Evolutionary conservation across 2,113 vertebrate genomes (phyloP).

Genomic region (Bungarus multicinctus): DNA sequence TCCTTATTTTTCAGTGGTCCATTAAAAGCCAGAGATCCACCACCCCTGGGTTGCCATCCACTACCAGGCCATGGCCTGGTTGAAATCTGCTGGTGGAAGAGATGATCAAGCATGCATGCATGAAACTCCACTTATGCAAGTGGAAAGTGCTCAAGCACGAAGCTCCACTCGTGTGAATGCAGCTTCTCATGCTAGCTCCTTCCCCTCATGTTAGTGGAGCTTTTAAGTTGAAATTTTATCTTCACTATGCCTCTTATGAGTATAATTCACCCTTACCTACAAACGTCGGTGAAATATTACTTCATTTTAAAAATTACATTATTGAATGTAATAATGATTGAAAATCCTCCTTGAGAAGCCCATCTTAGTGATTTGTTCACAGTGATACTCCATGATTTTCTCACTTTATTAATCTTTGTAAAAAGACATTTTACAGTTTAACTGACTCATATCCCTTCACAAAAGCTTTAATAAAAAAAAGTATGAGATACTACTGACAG

Average conservation of each 20-base stretch:
- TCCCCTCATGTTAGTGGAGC: not conserved
- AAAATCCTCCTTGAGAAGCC: not conserved
- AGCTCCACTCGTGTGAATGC: not conserved
- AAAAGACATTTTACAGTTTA: not conserved
- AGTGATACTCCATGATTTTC: not conserved
- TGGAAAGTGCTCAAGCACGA: not conserved
- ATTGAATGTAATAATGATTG: not conserved
- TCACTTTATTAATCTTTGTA: not conserved
- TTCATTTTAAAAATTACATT: not conserved
- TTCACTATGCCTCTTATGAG: not conserved
- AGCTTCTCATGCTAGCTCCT: not conserved
- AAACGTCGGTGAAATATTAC: not conserved
- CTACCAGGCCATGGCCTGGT: not conserved
- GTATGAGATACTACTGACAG: not conserved
- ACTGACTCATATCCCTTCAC: not conserved
- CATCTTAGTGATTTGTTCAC: not conserved
- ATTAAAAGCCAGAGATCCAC: not conserved
- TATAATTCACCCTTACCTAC: not conserved
- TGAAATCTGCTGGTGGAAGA: no score
- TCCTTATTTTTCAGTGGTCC: not conserved
- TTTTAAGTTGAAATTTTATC: not conserved
- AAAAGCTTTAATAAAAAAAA: not conserved
- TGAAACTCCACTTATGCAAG: not conserved
- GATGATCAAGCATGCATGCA: no score
- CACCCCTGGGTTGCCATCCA: accelerated